Conservation (phyloP, 2,113 vertebrate species). For the Antennarius striatus region DNA sequence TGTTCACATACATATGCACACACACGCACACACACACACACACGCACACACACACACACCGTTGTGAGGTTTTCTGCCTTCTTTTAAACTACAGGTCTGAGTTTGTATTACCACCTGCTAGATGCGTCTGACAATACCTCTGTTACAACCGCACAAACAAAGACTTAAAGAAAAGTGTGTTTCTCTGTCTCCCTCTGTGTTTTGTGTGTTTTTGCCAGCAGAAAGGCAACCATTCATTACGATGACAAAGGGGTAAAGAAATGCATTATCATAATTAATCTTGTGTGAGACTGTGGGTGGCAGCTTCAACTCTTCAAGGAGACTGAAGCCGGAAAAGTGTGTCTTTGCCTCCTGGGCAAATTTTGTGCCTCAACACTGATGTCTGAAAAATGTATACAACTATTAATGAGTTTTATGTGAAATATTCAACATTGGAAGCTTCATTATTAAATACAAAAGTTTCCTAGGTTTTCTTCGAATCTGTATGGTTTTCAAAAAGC, state of each 20-base stretch:
- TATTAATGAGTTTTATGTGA: conserved; percentile 28
- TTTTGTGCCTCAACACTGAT: conserved; percentile 36
- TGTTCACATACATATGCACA: conserved; percentile 23
- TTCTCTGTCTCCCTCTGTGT: conserved; percentile 73
- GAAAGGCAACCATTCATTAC: conserved; percentile 92
- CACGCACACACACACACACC: conserved; percentile 1
- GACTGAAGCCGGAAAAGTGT: conserved; percentile 55
- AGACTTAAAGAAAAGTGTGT: conserved; percentile 86
- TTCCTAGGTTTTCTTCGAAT: background rate
- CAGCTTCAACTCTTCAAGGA: conserved; percentile 71
- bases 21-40: conserved; percentile 11
- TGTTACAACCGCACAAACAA: conserved; percentile 89
- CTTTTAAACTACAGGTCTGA: conserved; percentile 81
- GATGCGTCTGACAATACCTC: conserved; percentile 85
- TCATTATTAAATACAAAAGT: conserved; percentile 11
- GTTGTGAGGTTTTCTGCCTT: conserved; percentile 10
- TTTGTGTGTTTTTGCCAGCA: conserved; percentile 74
- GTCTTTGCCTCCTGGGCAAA: conserved; percentile 29
- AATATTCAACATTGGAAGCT: conserved; percentile 15
- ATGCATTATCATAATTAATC: conserved; percentile 97
- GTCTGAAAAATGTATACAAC: conserved; percentile 34
- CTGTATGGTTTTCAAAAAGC: background rate
- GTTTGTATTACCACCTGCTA: conserved; percentile 92
- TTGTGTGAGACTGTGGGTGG: conserved; percentile 93
- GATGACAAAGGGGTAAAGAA: conserved; percentile 92